Evolutionary conservation across 2,888 invertebrate genomes (phyloP).

Genomic region (Erebia palarica): DNA sequence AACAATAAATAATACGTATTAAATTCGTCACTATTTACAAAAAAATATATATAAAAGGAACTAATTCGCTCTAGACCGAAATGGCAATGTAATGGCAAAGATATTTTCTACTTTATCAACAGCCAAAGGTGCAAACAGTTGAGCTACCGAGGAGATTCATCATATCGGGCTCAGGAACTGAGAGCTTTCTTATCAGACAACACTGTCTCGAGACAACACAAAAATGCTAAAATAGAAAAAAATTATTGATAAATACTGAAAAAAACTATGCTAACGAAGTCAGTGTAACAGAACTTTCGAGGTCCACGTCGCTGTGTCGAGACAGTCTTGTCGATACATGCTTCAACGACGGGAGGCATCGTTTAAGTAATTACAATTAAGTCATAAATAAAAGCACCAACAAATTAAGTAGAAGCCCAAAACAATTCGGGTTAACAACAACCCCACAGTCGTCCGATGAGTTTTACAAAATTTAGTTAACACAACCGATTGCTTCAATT

Average conservation of each 20-base stretch:
- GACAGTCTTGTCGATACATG: slow-evolving; percentile 21
- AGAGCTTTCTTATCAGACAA: slow-evolving; percentile 25
- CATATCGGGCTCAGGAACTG: slow-evolving; percentile 48
- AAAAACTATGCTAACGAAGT: slow-evolving; percentile 17
- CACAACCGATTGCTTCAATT: slow-evolving; percentile 52
- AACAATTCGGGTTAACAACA: slow-evolving; percentile 28
- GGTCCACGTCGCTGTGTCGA: slow-evolving; percentile 14
- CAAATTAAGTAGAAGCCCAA: slow-evolving; percentile 45
- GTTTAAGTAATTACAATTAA: slow-evolving; percentile 37
- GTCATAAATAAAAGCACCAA: slow-evolving; percentile 47
- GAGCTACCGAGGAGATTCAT: slow-evolving; percentile 51
- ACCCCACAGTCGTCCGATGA: slow-evolving; percentile 35
- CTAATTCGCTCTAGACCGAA: slow-evolving; percentile 78
- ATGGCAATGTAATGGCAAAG: slow-evolving; percentile 81
- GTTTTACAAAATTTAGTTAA: slow-evolving; percentile 46
- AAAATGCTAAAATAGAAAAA: slow-evolving; percentile 20
- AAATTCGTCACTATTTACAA: slow-evolving; percentile 79
- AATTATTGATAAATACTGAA: slow-evolving; percentile 21
- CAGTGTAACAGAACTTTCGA: slow-evolving; percentile 13
- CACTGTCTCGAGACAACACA: slow-evolving; percentile 27
- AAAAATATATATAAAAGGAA: slow-evolving; percentile 72
- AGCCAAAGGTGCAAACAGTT: slow-evolving; percentile 65
- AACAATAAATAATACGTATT: slow-evolving; percentile 73
- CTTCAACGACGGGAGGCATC: slow-evolving; percentile 34
- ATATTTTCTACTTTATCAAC: slow-evolving; percentile 66